These are phyloP conservation scores for Corythaixoides concolor DNA, from an alignment of 2,113 vertebrate genomes.

Conservation along the genomic window DNA sequence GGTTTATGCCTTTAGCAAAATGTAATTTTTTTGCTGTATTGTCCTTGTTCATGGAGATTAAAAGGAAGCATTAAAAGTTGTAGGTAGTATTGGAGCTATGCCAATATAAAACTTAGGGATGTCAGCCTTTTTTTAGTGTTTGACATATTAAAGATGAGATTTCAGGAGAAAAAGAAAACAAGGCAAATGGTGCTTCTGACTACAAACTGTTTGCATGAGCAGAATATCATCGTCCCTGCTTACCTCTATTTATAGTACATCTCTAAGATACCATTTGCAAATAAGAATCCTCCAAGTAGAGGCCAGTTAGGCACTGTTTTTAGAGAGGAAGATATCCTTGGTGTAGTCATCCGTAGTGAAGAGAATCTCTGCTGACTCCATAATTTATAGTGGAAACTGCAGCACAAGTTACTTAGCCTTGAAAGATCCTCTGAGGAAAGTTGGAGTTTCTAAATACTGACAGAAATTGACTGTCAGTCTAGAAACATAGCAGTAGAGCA, in stretches of 20 bases:
- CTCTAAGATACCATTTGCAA: not conserved
- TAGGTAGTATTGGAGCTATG: not conserved
- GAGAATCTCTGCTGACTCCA: slow-evolving; percentile 2
- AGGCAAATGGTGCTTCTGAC: not conserved
- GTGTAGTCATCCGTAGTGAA: not conserved
- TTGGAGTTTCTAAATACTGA: not conserved
- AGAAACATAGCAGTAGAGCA: not conserved
- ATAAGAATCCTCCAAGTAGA: not conserved
- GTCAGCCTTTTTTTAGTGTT: not conserved
- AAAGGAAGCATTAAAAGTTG: not conserved
- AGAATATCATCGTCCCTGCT: not conserved
- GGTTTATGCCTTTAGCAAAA: not conserved
- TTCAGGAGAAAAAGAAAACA: not conserved
- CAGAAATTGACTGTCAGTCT: not conserved
- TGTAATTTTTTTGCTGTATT: not conserved
- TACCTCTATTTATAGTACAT: not conserved
- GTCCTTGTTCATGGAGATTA: not conserved
- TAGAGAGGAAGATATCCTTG: not conserved
- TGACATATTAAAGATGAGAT: not conserved
- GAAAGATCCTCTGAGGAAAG: not conserved
- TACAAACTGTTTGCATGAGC: not conserved
- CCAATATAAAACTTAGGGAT: not conserved
- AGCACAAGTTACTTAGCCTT: not conserved
- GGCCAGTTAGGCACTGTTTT: not conserved
- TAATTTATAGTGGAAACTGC: slow-evolving; percentile 12